Evolutionary conservation across 2,113 vertebrate species (phyloP).

Genomic region (Charadrius vociferus): DNA sequence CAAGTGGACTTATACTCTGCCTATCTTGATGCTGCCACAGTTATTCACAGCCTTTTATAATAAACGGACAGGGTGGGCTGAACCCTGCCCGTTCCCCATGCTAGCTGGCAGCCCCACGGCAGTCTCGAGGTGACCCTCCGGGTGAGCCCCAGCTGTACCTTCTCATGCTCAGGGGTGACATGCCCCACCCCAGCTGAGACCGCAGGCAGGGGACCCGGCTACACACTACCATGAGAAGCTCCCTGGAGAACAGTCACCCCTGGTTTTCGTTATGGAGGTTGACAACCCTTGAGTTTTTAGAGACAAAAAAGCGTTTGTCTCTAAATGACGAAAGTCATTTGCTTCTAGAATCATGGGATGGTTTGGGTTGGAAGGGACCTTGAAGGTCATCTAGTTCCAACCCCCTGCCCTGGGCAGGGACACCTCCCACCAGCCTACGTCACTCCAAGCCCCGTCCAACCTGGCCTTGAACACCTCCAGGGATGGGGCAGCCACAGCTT

Average conservation of each 20-base stretch:
- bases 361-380: no score
- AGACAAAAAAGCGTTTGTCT: neutral
- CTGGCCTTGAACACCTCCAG: no score
- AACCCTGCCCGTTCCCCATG: no score
- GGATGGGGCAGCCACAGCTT: no score
- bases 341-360: neutral
- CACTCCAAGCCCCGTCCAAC: no score
- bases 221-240: neutral
- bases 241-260: rapidly evolving
- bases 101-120: no score
- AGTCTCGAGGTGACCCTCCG: no score
- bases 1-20: rapidly evolving
- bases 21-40: rapidly evolving
- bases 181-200: neutral
- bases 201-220: rapidly evolving
- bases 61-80: no score
- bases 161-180: neutral
- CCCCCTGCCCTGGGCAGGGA: no score
- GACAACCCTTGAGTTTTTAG: neutral
- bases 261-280: rapidly evolving
- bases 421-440: no score
- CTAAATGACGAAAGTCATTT: neutral
- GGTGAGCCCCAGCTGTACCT: neutral
- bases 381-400: no score
- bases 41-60: neutral